A percentile compares a stretch with the other conserved stretches of the same genome.
Evolutionary conservation across 2,797 vertebrate species (phyloP).

Genomic region (Toxotes lorentzi): DNA sequence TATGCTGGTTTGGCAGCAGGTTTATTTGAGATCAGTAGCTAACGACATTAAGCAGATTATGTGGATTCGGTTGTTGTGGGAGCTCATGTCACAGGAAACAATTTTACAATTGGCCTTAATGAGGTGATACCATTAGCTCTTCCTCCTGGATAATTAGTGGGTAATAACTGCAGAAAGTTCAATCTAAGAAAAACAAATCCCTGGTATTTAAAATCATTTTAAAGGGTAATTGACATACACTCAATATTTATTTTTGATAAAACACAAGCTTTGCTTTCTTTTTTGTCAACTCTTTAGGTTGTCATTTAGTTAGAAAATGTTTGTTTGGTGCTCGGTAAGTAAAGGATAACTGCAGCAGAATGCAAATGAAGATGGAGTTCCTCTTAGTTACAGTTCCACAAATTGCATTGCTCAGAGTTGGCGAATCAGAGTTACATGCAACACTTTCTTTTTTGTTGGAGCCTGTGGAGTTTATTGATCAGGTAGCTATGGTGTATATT

Average conservation of each 20-base stretch:
- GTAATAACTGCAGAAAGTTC: conserved; percentile 16
- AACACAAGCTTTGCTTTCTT: not conserved
- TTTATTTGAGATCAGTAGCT: not conserved
- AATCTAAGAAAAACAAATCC: conserved; percentile 22
- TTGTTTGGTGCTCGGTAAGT: not conserved
- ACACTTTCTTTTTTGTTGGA: conserved; percentile 11
- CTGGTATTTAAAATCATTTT: not conserved
- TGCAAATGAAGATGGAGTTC: conserved; percentile 8
- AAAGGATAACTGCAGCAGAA: not conserved
- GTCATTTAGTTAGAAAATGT: not conserved
- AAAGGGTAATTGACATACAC: not conserved
- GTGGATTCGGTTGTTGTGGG: conserved; percentile 15
- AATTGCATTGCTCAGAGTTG: not conserved
- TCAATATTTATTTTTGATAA: not conserved
- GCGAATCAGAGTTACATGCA: not conserved
- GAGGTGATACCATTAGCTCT: conserved; percentile 35
- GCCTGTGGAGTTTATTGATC: conserved; percentile 1
- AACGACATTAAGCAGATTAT: not conserved
- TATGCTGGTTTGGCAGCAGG: not conserved
- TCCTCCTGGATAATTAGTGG: conserved; percentile 28
- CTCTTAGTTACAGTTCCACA: not conserved
- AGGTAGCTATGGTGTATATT: not conserved
- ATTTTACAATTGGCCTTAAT: conserved; percentile 31
- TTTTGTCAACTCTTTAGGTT: not conserved
- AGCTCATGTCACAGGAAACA: conserved; percentile 20